A percentile compares a stretch with the other conserved stretches of the same genome.
phyloP scores from a whole-genome alignment of 2,797 vertebrate genomes.

The Enteromius argenteus region DNA sequence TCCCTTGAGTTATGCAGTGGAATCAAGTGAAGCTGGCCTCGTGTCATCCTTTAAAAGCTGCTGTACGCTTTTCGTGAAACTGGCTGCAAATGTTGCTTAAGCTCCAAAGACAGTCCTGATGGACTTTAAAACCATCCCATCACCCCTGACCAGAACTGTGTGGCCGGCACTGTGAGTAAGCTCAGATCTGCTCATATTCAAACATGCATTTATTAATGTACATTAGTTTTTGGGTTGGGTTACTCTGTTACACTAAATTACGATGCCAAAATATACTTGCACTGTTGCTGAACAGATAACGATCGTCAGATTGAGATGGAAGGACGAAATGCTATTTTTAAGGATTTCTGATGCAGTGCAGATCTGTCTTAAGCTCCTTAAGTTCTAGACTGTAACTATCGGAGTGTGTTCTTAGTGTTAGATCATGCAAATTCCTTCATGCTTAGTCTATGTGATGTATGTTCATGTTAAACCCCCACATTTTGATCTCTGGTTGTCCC shows the following conservation, averaged over 20 bases:
- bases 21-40: constrained; percentile 49
- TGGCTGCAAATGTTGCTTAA: constrained; percentile 44
- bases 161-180: constrained; percentile 52
- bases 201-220: constrained; percentile 10
- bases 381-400: not conserved
- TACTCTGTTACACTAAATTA: constrained; percentile 22
- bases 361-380: constrained; percentile 42
- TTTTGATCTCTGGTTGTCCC: constrained; percentile 42
- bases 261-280: constrained; percentile 34
- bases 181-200: constrained; percentile 42
- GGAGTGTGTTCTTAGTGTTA: constrained; percentile 11
- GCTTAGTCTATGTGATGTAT: constrained; percentile 24
- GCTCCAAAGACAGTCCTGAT: constrained; percentile 39
- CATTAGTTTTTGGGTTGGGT: constrained; percentile 21
- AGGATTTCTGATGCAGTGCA: constrained; percentile 34
- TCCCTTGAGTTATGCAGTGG: constrained; percentile 40
- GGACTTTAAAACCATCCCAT: constrained; percentile 18
- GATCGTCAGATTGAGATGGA: not conserved
- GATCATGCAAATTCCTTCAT: constrained; percentile 11
- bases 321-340: constrained; percentile 12
- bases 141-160: constrained; percentile 28
- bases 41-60: constrained; percentile 52
- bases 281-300: constrained; percentile 29
- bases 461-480: constrained; percentile 35
- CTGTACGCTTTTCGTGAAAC: constrained; percentile 47